phyloP scores from a whole-genome alignment of 2,888 invertebrate species.

The Pseudanteris insignis region DNA sequence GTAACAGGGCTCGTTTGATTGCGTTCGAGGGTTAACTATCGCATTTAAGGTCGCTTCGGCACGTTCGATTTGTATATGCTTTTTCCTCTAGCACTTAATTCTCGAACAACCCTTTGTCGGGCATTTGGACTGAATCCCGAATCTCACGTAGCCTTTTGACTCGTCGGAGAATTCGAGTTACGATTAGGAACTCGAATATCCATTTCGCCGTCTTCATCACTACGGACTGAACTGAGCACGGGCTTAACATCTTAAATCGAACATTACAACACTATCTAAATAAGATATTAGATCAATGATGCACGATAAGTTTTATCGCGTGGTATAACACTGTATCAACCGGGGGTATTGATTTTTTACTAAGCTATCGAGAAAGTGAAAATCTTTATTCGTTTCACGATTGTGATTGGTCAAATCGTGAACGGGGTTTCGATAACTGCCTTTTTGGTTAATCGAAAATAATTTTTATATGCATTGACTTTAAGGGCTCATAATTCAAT shows the following conservation, averaged over 20 bases:
- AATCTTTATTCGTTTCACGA: too few relatives aligned
- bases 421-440: neutral
- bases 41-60: slow-evolving; percentile 18
- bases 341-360: too few relatives aligned
- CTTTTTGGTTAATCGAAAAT: too few relatives aligned
- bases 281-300: neutral
- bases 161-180: slow-evolving; percentile 9
- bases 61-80: slow-evolving; percentile 23
- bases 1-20: neutral
- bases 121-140: slow-evolving; percentile 18
- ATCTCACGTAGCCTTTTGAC: slow-evolving; percentile 16
- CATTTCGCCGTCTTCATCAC: slow-evolving; percentile 6
- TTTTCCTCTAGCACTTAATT: slow-evolving; percentile 15
- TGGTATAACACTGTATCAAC: too few relatives aligned
- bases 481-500: too few relatives aligned
- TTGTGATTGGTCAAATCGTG: neutral
- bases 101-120: slow-evolving; percentile 8
- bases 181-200: slow-evolving; percentile 23
- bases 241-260: slow-evolving; percentile 11
- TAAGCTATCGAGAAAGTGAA: too few relatives aligned
- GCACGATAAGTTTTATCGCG: neutral
- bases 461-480: too few relatives aligned
- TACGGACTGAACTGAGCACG: slow-evolving; percentile 11
- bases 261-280: slow-evolving; percentile 6
- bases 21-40: slow-evolving; percentile 1